Evolutionary conservation across 1,140 invertebrate species (phyloP), one percentile per base, ranked within the genome.

Genomic region (Bombus superbus): DNA sequence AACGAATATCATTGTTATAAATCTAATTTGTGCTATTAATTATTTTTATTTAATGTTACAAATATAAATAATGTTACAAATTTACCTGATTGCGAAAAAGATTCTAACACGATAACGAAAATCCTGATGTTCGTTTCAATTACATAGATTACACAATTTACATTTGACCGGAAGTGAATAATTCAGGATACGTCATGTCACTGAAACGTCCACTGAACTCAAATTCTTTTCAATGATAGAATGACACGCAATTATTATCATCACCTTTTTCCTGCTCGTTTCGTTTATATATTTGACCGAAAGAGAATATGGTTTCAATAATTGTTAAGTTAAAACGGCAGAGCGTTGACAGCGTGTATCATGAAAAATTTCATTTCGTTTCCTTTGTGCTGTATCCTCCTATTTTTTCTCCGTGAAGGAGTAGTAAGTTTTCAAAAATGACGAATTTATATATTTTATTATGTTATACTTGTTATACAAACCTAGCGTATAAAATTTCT

Each of bases 371-470:
- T 80, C 13, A 22, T 32, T 32, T 11, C 28, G 3, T 18, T 83
- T 32, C 25, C 18, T 28, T 25, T 90, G 6, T 86, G 32, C 40
- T 91, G 62, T 8, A 53, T 68, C 2, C 2, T 89, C 71, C 68
- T 91, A 38, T 57, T 87, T 8, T 84, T 59, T 6, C 1, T 86
- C 64, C 64, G 83, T 40, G 53, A 42, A 25, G 81, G 66, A 83
- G 69, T 35, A 47, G 91, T 91, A 89, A 89, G 71, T 89, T 42
- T 64, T 1, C 6, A 13, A 35, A 66, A 78, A 76, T 4, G 1
- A 28, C 2, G 8, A 44, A 47, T 47, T 47, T 38, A 28, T 53
- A 53, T 53, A 53, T 22, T 22, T 53, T 53, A 28, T 57, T 57
- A 25, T 57, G 11, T 35, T 15, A 25, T 32, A 57, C 25, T 10